These are phyloP conservation scores for Chaenodraco wilsoni DNA, from an alignment of 2,797 vertebrate genomes.

Conservation along the genomic window DNA sequence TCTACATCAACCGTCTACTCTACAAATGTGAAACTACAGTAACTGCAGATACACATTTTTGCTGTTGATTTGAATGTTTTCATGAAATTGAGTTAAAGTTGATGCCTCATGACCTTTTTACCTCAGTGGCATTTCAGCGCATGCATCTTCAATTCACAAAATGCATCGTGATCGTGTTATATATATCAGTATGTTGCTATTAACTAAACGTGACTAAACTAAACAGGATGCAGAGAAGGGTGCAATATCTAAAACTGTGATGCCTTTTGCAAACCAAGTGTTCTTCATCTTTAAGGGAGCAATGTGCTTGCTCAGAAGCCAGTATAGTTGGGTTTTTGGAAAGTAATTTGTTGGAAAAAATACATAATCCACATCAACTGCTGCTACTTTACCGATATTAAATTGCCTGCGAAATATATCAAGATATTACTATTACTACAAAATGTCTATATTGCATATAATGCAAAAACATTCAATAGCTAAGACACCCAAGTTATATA, in stretches of 20 bases:
- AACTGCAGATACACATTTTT: not conserved
- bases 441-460: not conserved
- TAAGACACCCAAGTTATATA: no score
- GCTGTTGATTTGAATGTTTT: slow-evolving; percentile 18
- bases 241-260: not conserved
- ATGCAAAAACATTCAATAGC: not conserved
- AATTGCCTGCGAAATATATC: slow-evolving; percentile 8
- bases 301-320: no score
- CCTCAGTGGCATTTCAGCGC: slow-evolving; percentile 36
- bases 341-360: not conserved
- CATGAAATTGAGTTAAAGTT: not conserved
- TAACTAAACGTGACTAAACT: slow-evolving; percentile 1
- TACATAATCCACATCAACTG: not conserved
- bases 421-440: not conserved
- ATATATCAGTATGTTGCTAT: slow-evolving; percentile 12
- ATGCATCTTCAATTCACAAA: slow-evolving; percentile 45
- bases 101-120: slow-evolving; percentile 25
- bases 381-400: not conserved
- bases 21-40: not conserved
- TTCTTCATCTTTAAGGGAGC: no score
- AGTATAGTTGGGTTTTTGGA: no score
- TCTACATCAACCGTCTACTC: not conserved
- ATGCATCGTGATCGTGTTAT: slow-evolving; percentile 1
- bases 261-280: slow-evolving; percentile 7
- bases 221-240: not conserved